These are phyloP conservation scores for Bubo blakistoni DNA, from an alignment of 2,113 vertebrate genomes.

Conservation along the genomic window DNA sequence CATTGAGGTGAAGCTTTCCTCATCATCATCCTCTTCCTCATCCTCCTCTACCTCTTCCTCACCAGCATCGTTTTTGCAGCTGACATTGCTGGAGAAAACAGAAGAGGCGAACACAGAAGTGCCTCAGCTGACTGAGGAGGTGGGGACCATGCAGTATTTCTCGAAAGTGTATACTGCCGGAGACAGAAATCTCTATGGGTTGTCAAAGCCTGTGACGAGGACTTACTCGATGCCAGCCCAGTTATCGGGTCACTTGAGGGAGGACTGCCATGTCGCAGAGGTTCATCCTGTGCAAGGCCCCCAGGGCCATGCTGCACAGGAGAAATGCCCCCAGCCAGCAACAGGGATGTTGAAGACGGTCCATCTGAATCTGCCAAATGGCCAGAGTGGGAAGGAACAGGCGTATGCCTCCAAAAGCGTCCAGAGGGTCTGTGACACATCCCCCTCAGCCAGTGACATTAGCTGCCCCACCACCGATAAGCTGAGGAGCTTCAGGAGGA, in stretches of 20 bases:
- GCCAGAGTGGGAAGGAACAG: slow-evolving; percentile 57
- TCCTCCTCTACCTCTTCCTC: slow-evolving; percentile 58
- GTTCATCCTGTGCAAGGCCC: neutral
- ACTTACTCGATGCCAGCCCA: slow-evolving; percentile 78
- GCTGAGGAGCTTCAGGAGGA: slow-evolving; percentile 69
- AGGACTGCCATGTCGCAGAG: slow-evolving; percentile 15
- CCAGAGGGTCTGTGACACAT: neutral
- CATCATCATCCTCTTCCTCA: slow-evolving; percentile 56
- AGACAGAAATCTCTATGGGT: slow-evolving; percentile 32
- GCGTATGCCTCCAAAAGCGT: fast-evolving
- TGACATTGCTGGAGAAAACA: slow-evolving; percentile 13
- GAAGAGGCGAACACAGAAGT: neutral
- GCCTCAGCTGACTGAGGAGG: neutral
- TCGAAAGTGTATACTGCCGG: fast-evolving
- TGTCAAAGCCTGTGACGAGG: slow-evolving; percentile 67
- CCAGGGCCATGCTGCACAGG: neutral
- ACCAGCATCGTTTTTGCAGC: slow-evolving; percentile 40
- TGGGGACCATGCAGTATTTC: neutral
- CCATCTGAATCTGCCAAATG: neutral
- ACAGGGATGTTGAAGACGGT: neutral
- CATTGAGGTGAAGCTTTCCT: slow-evolving; percentile 78
- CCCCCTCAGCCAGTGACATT: neutral
- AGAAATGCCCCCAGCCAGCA: neutral
- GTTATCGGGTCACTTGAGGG: slow-evolving; percentile 62
- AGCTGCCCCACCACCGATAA: slow-evolving; percentile 34